phyloP scores from a whole-genome alignment of 2,797 vertebrate species.

The Coregonus sp. region DNA sequence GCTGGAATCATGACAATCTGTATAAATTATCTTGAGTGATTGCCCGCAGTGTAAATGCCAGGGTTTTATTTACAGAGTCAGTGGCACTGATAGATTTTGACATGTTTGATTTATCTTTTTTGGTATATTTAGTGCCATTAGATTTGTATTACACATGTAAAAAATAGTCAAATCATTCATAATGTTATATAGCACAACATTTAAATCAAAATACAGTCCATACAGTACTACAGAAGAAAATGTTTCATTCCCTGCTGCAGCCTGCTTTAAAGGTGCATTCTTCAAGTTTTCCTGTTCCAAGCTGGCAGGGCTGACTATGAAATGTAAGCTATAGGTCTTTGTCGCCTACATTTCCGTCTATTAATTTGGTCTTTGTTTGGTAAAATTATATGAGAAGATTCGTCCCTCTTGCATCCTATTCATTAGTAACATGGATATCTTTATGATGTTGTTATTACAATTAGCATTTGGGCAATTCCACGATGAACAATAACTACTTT shows the following conservation, averaged over 20 bases:
- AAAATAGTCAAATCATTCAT: constrained; percentile 2
- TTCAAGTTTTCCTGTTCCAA: constrained; percentile 34
- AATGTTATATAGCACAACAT: constrained; percentile 18
- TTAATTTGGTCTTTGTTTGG: not conserved
- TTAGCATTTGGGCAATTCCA: not conserved
- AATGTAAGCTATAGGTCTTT: not conserved
- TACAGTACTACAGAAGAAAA: not conserved
- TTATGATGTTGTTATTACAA: not conserved
- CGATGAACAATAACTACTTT: too few species aligned
- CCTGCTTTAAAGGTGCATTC: constrained; percentile 24
- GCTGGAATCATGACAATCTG: constrained; percentile 61
- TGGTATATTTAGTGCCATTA: constrained; percentile 5
- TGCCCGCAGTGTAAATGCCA: constrained; percentile 50
- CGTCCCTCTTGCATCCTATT: not conserved
- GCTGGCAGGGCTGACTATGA: not conserved
- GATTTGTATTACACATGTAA: not conserved
- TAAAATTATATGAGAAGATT: not conserved
- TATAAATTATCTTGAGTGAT: constrained; percentile 57
- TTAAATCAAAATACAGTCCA: constrained; percentile 1
- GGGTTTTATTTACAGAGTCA: constrained; percentile 52
- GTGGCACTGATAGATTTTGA: constrained; percentile 30
- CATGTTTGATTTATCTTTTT: constrained; percentile 28
- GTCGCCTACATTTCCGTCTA: not conserved
- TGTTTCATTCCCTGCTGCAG: not conserved
- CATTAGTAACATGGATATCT: not conserved